Base-by-base conservation (phyloP, 2,113 vertebrate genomes). In the Tragelaphus imberbis region DNA sequence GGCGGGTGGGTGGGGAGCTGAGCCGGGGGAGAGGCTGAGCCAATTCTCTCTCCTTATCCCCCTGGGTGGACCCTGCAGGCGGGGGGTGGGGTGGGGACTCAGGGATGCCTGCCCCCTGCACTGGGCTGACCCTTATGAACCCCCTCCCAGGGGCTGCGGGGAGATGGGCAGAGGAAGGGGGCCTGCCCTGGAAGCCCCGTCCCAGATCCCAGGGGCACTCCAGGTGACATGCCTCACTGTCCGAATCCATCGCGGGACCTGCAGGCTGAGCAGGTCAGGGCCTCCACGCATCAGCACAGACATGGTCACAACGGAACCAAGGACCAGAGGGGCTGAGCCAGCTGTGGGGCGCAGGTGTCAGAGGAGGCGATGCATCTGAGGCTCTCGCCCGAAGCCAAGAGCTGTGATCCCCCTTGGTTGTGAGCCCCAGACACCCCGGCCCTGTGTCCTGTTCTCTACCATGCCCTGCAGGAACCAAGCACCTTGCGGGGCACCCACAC, bases 311-410 rank as follows among this genome's bases (percentile, higher is more conserved):
- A 17, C 33, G 40, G 63, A 28, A 84, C 47, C n/a, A n/a, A 84
- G n/a, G 30, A 23, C 47, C 4, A 36, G 11, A 49, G 19, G 13
- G 80, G 3, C 44, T 28, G 13, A 7, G 40, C 11, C 30, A 5
- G 14, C 30, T 17, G 16, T 16, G 4, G 68, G 47, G 7, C 36
- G 2, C 13, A 30, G 30, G 17, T 14, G 5, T 65, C 82, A 51
- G 33, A 14, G 15, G 33, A 25, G 40, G 25, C 7, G 15, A 28
- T 5, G 40, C 0, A 0, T 21, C 75, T 33, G 30, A 27, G 8
- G 27, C 9, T 49, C 63, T 33, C 8, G 51, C 68, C 25, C 36
- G 7, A 77, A 91, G 36, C 91, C 55, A 19, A n/a, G 63, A 58
- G 16, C 51, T 23, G 5, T 25, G 30, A 30, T 17, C 27, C 25